A percentile compares a stretch with the other conserved stretches of the same genome.
Conservation (phyloP, 2,888 invertebrate genomes). For the Augochlorella aurata region DNA sequence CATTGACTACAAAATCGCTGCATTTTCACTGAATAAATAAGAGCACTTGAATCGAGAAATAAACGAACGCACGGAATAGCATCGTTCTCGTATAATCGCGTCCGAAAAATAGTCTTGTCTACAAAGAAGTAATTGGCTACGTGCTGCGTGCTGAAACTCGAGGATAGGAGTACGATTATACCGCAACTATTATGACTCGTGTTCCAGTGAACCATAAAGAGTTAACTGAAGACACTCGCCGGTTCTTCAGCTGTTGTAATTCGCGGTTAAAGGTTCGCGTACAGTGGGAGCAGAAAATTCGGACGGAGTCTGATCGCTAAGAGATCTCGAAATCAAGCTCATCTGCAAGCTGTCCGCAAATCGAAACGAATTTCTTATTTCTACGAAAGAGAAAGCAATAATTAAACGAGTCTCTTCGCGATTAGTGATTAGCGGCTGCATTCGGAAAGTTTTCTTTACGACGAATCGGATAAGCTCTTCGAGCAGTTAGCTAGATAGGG, state of each 20-base stretch:
- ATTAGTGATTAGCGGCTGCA: background rate
- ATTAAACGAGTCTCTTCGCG: background rate
- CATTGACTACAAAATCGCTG: too few species aligned
- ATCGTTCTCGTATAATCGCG: too few species aligned
- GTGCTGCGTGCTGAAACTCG: background rate
- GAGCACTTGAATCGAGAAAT: too few species aligned
- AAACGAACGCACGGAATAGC: too few species aligned
- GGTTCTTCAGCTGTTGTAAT: background rate
- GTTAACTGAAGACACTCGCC: background rate
- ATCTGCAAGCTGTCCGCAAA: too few species aligned
- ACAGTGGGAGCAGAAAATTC: background rate
- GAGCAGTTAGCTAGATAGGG: background rate
- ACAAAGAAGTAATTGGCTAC: too few species aligned
- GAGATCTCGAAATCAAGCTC: too few species aligned
- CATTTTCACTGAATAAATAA: too few species aligned
- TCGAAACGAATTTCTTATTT: too few species aligned
- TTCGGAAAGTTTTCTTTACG: slow-evolving; percentile 2
- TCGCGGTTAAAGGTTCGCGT: background rate
- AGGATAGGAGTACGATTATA: background rate
- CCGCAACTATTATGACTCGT: background rate
- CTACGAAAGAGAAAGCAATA: background rate
- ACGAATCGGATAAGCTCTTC: background rate
- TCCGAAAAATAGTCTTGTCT: too few species aligned
- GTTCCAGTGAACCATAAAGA: background rate
- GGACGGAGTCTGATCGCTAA: background rate